A percentile compares a stretch with the other conserved stretches of the same genome.
Evolutionary conservation across 2,113 vertebrate species (phyloP).

Genomic region (Gambusia holbrooki): DNA sequence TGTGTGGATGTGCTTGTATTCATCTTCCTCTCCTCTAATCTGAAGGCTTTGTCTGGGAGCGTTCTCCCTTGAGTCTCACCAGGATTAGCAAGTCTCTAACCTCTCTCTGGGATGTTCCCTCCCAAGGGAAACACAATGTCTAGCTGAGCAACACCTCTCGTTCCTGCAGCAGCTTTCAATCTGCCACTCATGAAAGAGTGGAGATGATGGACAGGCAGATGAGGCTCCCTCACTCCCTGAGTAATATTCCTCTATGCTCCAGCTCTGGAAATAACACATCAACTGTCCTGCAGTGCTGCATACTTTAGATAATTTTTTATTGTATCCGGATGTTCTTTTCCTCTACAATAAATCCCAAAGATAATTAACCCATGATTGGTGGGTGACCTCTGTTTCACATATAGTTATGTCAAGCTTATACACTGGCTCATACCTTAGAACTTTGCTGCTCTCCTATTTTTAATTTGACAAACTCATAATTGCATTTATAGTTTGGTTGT

Average conservation of each 20-base stretch:
- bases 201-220: constrained; percentile 43
- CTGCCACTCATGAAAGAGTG: constrained; percentile 56
- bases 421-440: too few relatives aligned
- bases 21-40: constrained; percentile 11
- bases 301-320: background rate
- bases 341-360: background rate
- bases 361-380: background rate
- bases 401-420: too few relatives aligned
- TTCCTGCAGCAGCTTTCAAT: constrained; percentile 48
- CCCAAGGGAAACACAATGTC: constrained; percentile 51
- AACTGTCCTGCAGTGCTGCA: background rate
- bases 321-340: background rate
- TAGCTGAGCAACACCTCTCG: constrained; percentile 54
- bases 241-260: constrained; percentile 29
- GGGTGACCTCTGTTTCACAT: background rate
- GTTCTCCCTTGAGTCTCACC: constrained; percentile 58
- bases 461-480: background rate
- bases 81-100: constrained; percentile 69
- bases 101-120: constrained; percentile 47
- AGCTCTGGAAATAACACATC: constrained; percentile 8
- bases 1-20: background rate
- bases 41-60: constrained; percentile 43
- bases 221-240: constrained; percentile 31
- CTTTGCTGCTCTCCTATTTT: background rate
- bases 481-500: background rate